Percentiles rank a stretch among this genome's conserved stretches.
Conservation (phyloP, 2,888 invertebrate species). For the Eilema griseolum region DNA sequence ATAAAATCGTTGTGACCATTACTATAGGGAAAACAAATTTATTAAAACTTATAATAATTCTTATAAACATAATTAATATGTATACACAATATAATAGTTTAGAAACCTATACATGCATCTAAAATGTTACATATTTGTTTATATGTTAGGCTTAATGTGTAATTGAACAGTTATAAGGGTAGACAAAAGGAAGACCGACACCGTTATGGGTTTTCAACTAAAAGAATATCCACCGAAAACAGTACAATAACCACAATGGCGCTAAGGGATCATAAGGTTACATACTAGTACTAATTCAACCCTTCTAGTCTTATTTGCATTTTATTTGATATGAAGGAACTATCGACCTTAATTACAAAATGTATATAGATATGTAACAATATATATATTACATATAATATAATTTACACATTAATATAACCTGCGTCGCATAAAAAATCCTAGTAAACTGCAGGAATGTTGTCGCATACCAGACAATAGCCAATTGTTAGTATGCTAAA, state of each 20-base stretch:
- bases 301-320: conserved; percentile 38
- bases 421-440: too few relatives aligned
- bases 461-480: too few relatives aligned
- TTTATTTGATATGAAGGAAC: conserved; percentile 8
- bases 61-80: background rate
- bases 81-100: background rate
- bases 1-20: background rate
- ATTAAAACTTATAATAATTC: background rate
- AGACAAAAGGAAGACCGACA: background rate
- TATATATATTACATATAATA: background rate
- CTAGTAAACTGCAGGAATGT: background rate
- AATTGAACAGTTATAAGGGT: background rate
- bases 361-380: background rate
- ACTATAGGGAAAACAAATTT: background rate
- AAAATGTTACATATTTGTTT: background rate
- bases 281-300: background rate
- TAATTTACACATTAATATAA: background rate
- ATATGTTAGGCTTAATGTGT: background rate
- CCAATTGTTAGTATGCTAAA: too few relatives aligned
- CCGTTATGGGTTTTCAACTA: background rate
- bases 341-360: too few relatives aligned
- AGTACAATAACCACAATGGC: background rate
- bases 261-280: background rate
- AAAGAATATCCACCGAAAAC: background rate
- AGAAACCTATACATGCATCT: background rate